A percentile compares a stretch with the other conserved stretches of the same genome.
Conservation (phyloP, 92 coral and sea anemone species). For the Scolanthus callimorphus region DNA sequence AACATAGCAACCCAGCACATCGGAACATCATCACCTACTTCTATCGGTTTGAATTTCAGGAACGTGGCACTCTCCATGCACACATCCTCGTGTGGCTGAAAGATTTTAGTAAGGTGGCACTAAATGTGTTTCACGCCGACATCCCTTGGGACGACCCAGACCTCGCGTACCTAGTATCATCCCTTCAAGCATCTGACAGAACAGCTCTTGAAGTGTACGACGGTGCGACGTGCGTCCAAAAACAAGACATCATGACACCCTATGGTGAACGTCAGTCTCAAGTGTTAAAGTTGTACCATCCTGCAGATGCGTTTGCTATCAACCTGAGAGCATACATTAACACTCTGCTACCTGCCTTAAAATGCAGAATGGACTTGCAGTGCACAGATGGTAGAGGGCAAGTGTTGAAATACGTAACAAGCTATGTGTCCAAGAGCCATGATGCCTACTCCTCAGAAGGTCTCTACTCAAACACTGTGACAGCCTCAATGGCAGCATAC, state of each 20-base stretch:
- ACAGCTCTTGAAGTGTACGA: neutral
- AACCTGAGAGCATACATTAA: constrained; percentile 35
- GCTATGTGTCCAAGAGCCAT: constrained; percentile 26
- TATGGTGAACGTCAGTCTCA: too few species aligned
- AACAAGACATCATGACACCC: too few species aligned
- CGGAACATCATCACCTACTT: constrained; percentile 4
- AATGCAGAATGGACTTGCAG: constrained; percentile 45
- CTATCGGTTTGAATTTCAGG: constrained; percentile 31
- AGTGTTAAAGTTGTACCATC: constrained; percentile 25
- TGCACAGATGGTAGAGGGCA: constrained; percentile 28
- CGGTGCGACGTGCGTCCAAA: too few species aligned
- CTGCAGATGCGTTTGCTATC: constrained; percentile 23
- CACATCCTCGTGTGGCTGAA: constrained; percentile 46
- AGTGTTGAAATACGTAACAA: constrained; percentile 21
- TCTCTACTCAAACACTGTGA: constrained; percentile 3
- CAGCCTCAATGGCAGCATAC: constrained; percentile 5
- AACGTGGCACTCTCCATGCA: constrained; percentile 35
- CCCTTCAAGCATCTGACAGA: constrained; percentile 9
- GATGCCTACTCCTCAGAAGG: constrained; percentile 12
- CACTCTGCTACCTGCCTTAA: constrained; percentile 17
- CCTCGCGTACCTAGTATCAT: neutral
- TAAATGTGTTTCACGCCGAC: constrained; percentile 9
- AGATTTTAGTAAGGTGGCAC: neutral
- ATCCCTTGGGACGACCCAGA: constrained; percentile 13
- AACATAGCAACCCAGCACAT: neutral